These are phyloP conservation scores for Melitaea cinxia DNA, from an alignment of 1,140 invertebrate species.

Conservation along the genomic window DNA sequence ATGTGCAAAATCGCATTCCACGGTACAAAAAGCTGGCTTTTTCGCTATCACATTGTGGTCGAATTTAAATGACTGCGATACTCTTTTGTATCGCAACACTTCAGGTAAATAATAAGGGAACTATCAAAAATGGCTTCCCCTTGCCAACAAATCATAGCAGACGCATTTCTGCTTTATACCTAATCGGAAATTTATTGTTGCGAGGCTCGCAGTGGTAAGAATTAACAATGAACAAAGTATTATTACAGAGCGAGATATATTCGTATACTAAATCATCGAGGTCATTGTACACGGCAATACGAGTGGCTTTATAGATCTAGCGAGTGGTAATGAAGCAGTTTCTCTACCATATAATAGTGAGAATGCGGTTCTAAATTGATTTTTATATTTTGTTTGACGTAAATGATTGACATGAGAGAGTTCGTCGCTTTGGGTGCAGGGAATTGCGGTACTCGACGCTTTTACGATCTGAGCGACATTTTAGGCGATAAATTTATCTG, in stretches of 20 bases:
- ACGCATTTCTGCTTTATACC: conserved; percentile 67
- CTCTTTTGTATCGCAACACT: conserved; percentile 51
- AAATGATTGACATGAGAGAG: conserved; percentile 79
- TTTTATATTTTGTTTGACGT: conserved; percentile 82
- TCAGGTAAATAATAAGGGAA: conserved; percentile 69
- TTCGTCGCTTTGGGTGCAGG: conserved; percentile 38
- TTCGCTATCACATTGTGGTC: conserved; percentile 67
- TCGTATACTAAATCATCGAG: conserved; percentile 58
- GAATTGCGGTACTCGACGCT: conserved; percentile 49
- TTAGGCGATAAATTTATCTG: conserved; percentile 66
- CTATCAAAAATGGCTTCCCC: conserved; percentile 63
- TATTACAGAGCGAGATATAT: conserved; percentile 67
- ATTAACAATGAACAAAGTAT: conserved; percentile 78
- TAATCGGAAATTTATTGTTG: conserved; percentile 81
- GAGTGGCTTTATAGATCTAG: conserved; percentile 55
- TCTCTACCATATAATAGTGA: conserved; percentile 64
- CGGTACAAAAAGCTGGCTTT: conserved; percentile 56
- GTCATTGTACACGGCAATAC: conserved; percentile 52
- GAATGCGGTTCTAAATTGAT: conserved; percentile 73
- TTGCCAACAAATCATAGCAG: conserved; percentile 61
- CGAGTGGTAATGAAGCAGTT: conserved; percentile 78
- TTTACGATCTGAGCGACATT: conserved; percentile 68
- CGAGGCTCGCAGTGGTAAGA: conserved; percentile 65
- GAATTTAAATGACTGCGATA: conserved; percentile 65
- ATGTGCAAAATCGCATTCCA: conserved; percentile 64